phyloP scores from a whole-genome alignment of 2,888 invertebrate species.

The Serripes groenlandicus region DNA sequence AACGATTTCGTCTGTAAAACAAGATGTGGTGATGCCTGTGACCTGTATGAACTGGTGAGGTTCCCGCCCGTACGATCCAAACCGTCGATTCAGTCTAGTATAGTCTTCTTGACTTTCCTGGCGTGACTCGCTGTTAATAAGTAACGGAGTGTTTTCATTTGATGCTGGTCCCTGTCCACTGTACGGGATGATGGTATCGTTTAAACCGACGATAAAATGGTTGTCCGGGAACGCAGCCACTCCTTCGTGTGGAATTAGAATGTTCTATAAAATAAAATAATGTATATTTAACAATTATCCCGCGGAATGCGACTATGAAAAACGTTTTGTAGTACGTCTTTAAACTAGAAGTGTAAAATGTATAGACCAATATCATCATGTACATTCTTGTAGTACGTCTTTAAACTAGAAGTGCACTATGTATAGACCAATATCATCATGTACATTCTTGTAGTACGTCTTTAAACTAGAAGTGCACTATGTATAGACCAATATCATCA shows the following conservation, averaged over 20 bases:
- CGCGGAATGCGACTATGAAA: no score
- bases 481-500: no score
- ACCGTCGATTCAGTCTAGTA: slow-evolving; percentile 49
- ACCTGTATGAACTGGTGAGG: slow-evolving; percentile 67
- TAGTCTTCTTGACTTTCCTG: neutral
- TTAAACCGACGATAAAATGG: slow-evolving; percentile 70
- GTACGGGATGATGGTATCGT: slow-evolving; percentile 62
- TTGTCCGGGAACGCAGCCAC: slow-evolving; percentile 76
- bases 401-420: no score
- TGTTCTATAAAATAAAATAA: slow-evolving; percentile 55
- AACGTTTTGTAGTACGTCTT: no score
- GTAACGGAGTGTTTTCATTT: slow-evolving; percentile 46
- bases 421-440: no score
- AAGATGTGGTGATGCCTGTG: slow-evolving; percentile 68
- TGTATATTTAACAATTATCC: neutral
- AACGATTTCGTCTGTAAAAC: slow-evolving; percentile 69
- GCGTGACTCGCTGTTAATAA: slow-evolving; percentile 19
- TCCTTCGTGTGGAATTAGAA: slow-evolving; percentile 70
- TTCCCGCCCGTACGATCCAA: slow-evolving; percentile 70
- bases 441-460: no score
- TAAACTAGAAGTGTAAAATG: no score
- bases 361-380: no score
- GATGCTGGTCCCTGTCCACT: slow-evolving; percentile 1
- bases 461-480: no score
- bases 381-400: no score